A percentile compares a stretch with the other conserved stretches of the same genome.
Conservation (phyloP, 2,113 vertebrate species). For the Hypanus sabinus region DNA sequence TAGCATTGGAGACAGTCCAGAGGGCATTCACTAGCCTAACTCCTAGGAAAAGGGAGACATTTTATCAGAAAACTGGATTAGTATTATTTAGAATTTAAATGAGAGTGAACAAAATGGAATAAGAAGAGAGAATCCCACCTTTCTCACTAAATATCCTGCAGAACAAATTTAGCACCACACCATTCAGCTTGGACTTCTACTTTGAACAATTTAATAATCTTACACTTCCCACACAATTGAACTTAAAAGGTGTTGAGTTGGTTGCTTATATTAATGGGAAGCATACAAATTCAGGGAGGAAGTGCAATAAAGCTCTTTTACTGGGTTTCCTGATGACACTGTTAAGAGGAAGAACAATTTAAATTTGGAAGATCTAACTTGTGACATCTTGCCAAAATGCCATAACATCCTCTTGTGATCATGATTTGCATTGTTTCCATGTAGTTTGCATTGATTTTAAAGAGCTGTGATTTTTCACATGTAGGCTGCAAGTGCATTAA, state of each 20-base stretch:
- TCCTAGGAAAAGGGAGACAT: too few species aligned
- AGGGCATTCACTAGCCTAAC: too few species aligned
- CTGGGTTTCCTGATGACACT: not conserved
- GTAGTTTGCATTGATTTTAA: slow-evolving; percentile 19
- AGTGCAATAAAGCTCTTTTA: not conserved
- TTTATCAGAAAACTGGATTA: too few species aligned
- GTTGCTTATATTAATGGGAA: not conserved
- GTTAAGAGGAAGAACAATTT: not conserved
- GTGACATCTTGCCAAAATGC: slow-evolving; percentile 25
- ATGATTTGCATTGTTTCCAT: slow-evolving; percentile 9
- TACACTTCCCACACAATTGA: too few species aligned
- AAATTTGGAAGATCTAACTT: slow-evolving; percentile 4
- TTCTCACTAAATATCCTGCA: too few species aligned
- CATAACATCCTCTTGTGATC: slow-evolving; percentile 12
- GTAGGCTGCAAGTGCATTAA: not conserved
- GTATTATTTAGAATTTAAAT: too few species aligned
- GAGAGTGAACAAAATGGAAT: too few species aligned
- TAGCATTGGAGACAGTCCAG: too few species aligned
- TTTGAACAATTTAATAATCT: too few species aligned
- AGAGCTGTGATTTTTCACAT: slow-evolving; percentile 28
- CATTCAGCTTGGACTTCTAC: too few species aligned
- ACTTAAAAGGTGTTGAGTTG: not conserved
- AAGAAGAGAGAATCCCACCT: too few species aligned
- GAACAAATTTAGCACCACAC: too few species aligned
- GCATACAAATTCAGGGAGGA: not conserved